Conservation (phyloP, 2,888 invertebrate genomes). For the Harpalus rufipes region DNA sequence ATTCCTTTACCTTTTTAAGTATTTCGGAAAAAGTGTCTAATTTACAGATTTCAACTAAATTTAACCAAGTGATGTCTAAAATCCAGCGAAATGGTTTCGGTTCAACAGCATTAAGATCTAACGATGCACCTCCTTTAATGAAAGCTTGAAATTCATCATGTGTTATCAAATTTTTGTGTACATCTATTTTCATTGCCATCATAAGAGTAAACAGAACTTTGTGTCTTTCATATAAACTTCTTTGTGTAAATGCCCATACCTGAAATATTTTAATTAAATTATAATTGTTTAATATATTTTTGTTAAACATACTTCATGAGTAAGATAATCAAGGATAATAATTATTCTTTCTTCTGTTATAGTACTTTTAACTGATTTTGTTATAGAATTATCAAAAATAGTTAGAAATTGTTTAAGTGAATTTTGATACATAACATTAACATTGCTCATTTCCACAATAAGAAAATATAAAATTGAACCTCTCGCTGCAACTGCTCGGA, state of each 20-base stretch:
- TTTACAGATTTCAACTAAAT: slow-evolving; percentile 95
- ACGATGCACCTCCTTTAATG: slow-evolving; percentile 96
- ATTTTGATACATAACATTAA: slow-evolving; percentile 98
- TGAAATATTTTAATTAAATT: slow-evolving; percentile 65
- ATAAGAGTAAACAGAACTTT: slow-evolving; percentile 95
- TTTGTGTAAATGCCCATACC: slow-evolving; percentile 94
- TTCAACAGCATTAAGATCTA: slow-evolving; percentile 94
- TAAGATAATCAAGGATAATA: slow-evolving; percentile 93
- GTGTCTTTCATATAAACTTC: slow-evolving; percentile 95
- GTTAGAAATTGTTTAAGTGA: slow-evolving; percentile 95
- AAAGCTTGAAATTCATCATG: slow-evolving; percentile 96
- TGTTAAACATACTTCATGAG: slow-evolving; percentile 81
- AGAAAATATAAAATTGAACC: slow-evolving; percentile 97
- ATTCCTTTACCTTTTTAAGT: slow-evolving; percentile 82
- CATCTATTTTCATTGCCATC: slow-evolving; percentile 97
- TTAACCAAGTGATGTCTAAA: slow-evolving; percentile 96
- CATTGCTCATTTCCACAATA: slow-evolving; percentile 98
- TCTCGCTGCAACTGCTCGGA: slow-evolving; percentile 94
- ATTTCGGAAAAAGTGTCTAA: slow-evolving; percentile 89
- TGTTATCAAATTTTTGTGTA: slow-evolving; percentile 88
- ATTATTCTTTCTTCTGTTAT: slow-evolving; percentile 91
- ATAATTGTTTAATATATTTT: not conserved
- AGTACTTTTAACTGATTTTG: slow-evolving; percentile 91
- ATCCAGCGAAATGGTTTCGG: slow-evolving; percentile 98
- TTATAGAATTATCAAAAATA: slow-evolving; percentile 96